phyloP scores from a whole-genome alignment of 2,113 vertebrate genomes.

The Antigone vipio region DNA sequence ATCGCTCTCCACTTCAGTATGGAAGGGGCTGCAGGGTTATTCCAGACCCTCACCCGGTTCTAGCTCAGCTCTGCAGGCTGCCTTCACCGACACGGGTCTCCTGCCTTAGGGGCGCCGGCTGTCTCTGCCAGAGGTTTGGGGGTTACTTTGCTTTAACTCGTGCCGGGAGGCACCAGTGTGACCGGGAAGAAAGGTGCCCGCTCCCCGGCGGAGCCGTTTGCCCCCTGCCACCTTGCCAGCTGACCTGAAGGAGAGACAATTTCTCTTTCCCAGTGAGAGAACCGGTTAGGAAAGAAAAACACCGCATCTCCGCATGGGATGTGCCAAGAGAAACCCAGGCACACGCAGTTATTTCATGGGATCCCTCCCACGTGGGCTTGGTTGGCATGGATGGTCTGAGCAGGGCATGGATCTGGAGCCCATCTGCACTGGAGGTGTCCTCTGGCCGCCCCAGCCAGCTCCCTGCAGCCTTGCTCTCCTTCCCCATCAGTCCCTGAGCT shows the following conservation, averaged over 20 bases:
- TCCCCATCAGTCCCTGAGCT: not conserved
- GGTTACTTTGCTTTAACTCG: not conserved
- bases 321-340: not conserved
- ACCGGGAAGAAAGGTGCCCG: not conserved
- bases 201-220: accelerated
- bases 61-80: not conserved
- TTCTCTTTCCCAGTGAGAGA: not conserved
- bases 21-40: not conserved
- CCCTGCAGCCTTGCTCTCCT: not conserved
- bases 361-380: not conserved
- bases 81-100: not conserved
- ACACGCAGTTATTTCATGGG: not conserved
- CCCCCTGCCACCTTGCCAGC: accelerated
- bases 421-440: not conserved
- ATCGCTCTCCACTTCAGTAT: accelerated
- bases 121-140: not conserved
- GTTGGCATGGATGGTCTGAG: not conserved
- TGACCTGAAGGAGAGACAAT: not conserved
- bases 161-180: not conserved
- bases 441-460: not conserved
- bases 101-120: not conserved
- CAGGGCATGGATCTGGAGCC: not conserved
- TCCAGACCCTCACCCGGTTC: not conserved
- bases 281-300: not conserved
- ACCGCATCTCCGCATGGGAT: accelerated